Evolutionary conservation across 2,797 vertebrate genomes (phyloP), one percentile per base, ranked within the genome.

Genomic region (Alosa sapidissima): DNA sequence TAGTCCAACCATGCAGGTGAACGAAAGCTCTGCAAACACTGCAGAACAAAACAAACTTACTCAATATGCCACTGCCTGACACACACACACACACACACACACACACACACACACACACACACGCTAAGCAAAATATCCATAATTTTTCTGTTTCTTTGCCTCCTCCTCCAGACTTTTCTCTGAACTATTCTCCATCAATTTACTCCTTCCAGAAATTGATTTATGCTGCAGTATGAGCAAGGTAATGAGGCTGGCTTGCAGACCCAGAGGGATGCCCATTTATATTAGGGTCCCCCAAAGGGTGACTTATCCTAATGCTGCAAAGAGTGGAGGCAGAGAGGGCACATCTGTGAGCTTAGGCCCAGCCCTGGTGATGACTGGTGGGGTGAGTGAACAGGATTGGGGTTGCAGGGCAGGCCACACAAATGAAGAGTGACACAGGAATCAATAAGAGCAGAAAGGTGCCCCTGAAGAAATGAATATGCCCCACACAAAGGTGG

Each of bases 1-100:
- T 82, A 97, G 87, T 51, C 96, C 96, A 11, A 96, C 87, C 82
- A 95, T 52, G 0, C 96, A 96, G 81, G 93, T 92, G 93, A 98
- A 98, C 88, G 96, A 94, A 55, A 98, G 95, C 83, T 92, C 89
- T 0, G 94, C 91, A n/a, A 97, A 97, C 13, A 96, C 98, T 99
- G 90, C 0, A 49, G 84, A 85, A 11, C 90, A 21, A 28, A 33
- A 49, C 19, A 83, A 41, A 41, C 41, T 0, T 41, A 41, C 0
- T 41, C 49, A 10, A 28, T 28, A 28, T 28, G 28, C 28, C 49
- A 51, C 49, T 28, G 28, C 28, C 28, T 28, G 28, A 28, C 28
- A 49, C 48, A 49, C 48, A 49, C 48, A 49, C 48, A 48, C 49
- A 51, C 49, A 51, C 49, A 51, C 49, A 49, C 49, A 49, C 49